These are phyloP conservation scores for Melanotaenia maccullochi DNA, from an alignment of 2,797 vertebrate species.

Conservation along the genomic window DNA sequence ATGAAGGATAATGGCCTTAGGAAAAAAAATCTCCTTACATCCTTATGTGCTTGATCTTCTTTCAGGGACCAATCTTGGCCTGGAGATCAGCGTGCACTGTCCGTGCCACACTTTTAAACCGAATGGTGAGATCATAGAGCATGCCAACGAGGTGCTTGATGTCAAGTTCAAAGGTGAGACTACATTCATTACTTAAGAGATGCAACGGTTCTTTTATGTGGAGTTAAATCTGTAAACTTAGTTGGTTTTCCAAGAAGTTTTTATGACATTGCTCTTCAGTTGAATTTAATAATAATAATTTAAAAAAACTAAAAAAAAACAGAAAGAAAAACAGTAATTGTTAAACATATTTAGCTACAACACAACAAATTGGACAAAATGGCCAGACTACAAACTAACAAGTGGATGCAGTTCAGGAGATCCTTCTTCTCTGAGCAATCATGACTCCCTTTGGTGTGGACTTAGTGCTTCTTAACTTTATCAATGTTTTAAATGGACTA, in stretches of 20 bases:
- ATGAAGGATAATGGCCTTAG: conserved; percentile 33
- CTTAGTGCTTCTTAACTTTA: background rate
- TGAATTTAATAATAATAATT: background rate
- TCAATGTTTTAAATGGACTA: background rate
- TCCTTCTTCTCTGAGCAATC: background rate
- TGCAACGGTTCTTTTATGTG: background rate
- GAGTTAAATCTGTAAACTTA: conserved; percentile 1
- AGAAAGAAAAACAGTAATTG: background rate
- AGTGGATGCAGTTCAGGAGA: background rate
- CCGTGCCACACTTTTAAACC: conserved; percentile 95
- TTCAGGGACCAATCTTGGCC: conserved; percentile 93
- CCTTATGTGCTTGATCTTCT: conserved; percentile 55
- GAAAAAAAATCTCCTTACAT: conserved; percentile 40
- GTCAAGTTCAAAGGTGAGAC: conserved; percentile 95
- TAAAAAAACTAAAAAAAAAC: background rate
- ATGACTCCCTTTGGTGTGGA: background rate
- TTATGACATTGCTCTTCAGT: background rate
- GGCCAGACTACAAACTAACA: background rate
- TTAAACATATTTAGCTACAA: background rate
- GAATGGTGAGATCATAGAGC: conserved; percentile 93
- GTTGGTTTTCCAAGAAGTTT: conserved; percentile 14
- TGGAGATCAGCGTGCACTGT: conserved; percentile 97
- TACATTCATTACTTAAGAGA: conserved; percentile 3
- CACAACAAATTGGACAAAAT: background rate
- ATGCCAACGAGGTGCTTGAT: conserved; percentile 91